These are phyloP conservation scores for Petroica traversi DNA, from an alignment of 2,113 vertebrate species.

Conservation along the genomic window DNA sequence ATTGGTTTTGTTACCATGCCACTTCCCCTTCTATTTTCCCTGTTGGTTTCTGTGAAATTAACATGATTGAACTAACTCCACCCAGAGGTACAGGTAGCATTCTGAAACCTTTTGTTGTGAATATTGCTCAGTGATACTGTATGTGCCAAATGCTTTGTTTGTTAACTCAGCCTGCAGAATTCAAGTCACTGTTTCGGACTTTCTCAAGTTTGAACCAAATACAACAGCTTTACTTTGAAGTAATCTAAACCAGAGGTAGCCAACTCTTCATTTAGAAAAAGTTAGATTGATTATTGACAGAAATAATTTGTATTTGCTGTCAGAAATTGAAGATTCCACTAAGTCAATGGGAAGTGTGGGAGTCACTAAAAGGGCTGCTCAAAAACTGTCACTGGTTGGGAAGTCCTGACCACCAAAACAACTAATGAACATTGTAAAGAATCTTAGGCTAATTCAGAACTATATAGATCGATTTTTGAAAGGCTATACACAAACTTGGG, in stretches of 20 bases:
- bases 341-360: neutral
- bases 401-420: neutral
- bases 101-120: constrained; percentile 17
- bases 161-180: neutral
- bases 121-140: constrained; percentile 35
- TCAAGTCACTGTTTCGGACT: neutral
- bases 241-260: neutral
- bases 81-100: constrained; percentile 86
- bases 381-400: neutral
- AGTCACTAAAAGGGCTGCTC: neutral
- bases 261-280: neutral
- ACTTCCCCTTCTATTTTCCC: constrained; percentile 97
- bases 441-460: neutral
- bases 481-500: neutral
- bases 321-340: neutral
- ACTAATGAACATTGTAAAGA: neutral
- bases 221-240: neutral
- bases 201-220: neutral
- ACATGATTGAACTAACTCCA: constrained; percentile 96
- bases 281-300: neutral
- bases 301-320: neutral
- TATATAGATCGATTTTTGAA: neutral
- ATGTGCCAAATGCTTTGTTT: constrained; percentile 4
- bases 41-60: constrained; percentile 99
- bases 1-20: constrained; percentile 99